Evolutionary conservation across 2,888 invertebrate genomes (phyloP).

Genomic region (Brassicogethes aeneus): DNA sequence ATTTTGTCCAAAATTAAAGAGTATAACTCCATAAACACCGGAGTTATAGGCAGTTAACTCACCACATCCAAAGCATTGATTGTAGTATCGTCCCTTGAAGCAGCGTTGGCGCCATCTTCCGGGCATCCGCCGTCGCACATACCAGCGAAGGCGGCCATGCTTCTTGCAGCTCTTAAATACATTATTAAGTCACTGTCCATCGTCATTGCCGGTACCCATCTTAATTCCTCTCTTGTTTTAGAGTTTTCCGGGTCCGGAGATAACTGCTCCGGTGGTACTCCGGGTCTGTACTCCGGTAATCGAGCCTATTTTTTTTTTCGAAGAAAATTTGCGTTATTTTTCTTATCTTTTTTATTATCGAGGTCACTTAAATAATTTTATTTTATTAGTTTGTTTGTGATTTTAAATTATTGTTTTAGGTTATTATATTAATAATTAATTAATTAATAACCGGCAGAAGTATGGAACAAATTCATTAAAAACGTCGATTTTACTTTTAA

Average conservation of each 20-base stretch:
- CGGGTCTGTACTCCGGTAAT: slow-evolving; percentile 43
- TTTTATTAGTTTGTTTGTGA: too few relatives aligned
- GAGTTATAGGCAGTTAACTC: slow-evolving; percentile 34
- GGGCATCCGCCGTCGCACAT: slow-evolving; percentile 98
- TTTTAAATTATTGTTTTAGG: too few relatives aligned
- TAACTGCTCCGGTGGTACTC: slow-evolving; percentile 43
- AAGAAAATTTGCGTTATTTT: too few relatives aligned
- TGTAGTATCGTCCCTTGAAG: slow-evolving; percentile 94
- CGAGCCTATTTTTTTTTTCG: slow-evolving; percentile 38
- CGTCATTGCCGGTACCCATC: slow-evolving; percentile 91
- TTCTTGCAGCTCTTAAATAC: slow-evolving; percentile 94
- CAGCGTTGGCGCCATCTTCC: slow-evolving; percentile 94
- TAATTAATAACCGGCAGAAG: too few relatives aligned
- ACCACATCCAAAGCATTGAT: slow-evolving; percentile 93
- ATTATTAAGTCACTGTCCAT: slow-evolving; percentile 92
- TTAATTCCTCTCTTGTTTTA: slow-evolving; percentile 69
- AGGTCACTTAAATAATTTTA: too few relatives aligned
- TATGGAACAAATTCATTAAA: too few relatives aligned
- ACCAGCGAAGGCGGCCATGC: slow-evolving; percentile 95
- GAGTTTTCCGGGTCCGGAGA: slow-evolving; percentile 49
- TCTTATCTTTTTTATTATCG: too few relatives aligned
- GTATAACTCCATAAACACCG: slow-evolving; percentile 33
- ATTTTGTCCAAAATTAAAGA: too few relatives aligned
- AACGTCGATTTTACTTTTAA: too few relatives aligned
- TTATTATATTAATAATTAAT: too few relatives aligned